Conservation (phyloP, 2,113 vertebrate genomes). For the Macaca nemestrina region DNA sequence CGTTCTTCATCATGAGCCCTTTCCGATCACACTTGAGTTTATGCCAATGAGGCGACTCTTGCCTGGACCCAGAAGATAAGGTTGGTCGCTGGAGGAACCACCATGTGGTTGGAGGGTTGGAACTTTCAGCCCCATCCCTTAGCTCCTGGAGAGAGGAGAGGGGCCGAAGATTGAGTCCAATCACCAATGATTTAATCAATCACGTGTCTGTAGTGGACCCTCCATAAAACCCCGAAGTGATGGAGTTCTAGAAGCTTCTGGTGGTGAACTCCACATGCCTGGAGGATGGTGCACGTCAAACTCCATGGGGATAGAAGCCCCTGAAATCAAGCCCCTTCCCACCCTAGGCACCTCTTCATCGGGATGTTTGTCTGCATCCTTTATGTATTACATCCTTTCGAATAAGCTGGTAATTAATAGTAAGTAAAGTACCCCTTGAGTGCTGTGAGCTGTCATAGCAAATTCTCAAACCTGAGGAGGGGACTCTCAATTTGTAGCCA, state of each 20-base stretch:
- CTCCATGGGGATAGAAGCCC: not conserved
- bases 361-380: not conserved
- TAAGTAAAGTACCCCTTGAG: not conserved
- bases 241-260: not conserved
- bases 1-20: not conserved
- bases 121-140: too few relatives aligned
- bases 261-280: not conserved
- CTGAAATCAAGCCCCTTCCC: not conserved
- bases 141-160: too few relatives aligned
- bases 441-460: not conserved
- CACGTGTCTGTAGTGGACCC: too few relatives aligned
- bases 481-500: not conserved
- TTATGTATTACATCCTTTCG: not conserved
- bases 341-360: not conserved
- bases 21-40: not conserved
- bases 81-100: too few relatives aligned
- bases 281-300: not conserved
- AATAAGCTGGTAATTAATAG: not conserved
- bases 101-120: too few relatives aligned
- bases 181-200: not conserved
- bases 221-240: not conserved
- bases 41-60: not conserved
- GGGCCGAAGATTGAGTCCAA: not conserved
- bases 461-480: not conserved
- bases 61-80: not conserved